Conservation (phyloP, 2,113 vertebrate species). For the Muntiacus reevesi region DNA sequence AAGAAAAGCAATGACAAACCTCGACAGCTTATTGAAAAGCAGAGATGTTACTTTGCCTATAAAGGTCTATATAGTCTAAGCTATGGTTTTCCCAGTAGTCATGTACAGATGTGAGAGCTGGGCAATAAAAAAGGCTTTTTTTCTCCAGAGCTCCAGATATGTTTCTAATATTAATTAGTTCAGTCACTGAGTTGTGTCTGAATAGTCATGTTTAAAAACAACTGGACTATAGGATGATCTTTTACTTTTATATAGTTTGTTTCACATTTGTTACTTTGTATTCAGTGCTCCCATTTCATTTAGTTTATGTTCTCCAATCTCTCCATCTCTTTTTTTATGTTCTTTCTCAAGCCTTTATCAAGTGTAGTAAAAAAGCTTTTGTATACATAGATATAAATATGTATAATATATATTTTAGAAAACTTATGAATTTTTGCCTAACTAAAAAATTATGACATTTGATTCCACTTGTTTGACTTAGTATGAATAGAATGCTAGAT, state of each 20-base stretch:
- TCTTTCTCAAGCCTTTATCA: neutral
- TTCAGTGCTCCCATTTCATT: neutral
- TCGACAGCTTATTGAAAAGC: neutral
- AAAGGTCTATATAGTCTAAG: neutral
- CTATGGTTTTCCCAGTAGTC: neutral
- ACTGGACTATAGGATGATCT: neutral
- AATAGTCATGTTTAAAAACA: neutral
- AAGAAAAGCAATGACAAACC: neutral
- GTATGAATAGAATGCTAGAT: neutral
- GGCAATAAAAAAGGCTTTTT: neutral
- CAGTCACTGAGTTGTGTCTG: neutral
- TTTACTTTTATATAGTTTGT: neutral
- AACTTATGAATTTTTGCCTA: neutral
- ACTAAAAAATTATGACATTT: neutral
- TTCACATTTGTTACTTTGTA: neutral
- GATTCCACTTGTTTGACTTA: neutral
- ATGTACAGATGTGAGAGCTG: neutral
- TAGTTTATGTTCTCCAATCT: neutral
- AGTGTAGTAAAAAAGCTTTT: neutral
- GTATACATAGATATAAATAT: neutral
- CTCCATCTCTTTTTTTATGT: neutral
- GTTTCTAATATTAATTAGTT: neutral
- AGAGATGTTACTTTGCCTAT: neutral
- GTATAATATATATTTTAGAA: neutral
- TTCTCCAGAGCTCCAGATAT: neutral